A percentile compares a stretch with the other conserved stretches of the same genome.
These are phyloP conservation scores for Aphelenchoides fujianensis DNA, from an alignment of 1,140 invertebrate species.

Conservation along the genomic window DNA sequence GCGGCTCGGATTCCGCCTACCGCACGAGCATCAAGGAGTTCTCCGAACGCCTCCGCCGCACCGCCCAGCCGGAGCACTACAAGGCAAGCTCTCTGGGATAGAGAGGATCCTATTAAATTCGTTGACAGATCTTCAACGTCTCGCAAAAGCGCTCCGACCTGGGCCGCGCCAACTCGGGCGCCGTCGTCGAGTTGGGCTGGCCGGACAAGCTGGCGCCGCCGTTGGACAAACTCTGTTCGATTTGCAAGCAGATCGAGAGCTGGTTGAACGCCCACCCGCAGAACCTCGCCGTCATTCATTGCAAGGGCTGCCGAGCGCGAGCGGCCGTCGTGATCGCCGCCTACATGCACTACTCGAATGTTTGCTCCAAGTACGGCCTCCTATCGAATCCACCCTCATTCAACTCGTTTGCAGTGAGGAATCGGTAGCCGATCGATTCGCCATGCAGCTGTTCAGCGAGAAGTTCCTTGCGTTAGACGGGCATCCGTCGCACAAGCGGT, in stretches of 20 bases:
- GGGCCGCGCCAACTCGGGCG: conserved; percentile 64
- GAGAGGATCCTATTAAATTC: too few species aligned
- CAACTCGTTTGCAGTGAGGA: conserved; percentile 69
- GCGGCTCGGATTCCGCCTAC: conserved; percentile 70
- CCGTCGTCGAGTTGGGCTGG: conserved; percentile 76
- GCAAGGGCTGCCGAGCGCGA: conserved; percentile 77
- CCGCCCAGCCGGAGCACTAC: conserved; percentile 28
- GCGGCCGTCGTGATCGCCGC: conserved; percentile 81
- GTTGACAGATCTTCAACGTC: conserved; percentile 84
- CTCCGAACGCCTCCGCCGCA: conserved; percentile 62
- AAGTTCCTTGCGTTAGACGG: conserved; percentile 77
- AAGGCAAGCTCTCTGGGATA: conserved; percentile 34
- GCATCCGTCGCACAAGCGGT: conserved; percentile 85
- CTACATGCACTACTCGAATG: conserved; percentile 88
- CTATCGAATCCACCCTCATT: conserved; percentile 2
- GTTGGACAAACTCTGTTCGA: conserved; percentile 79
- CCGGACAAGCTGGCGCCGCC: conserved; percentile 79
- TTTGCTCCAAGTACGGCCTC: conserved; percentile 72
- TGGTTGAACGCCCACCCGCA: conserved; percentile 75
- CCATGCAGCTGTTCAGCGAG: conserved; percentile 84
- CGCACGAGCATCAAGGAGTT: conserved; percentile 69
- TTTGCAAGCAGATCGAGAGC: conserved; percentile 86
- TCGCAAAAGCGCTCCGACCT: conserved; percentile 72
- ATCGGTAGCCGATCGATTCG: conserved; percentile 82
- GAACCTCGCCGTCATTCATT: conserved; percentile 80